Evolutionary conservation across 2,113 vertebrate genomes (phyloP).

Genomic region (Albula goreensis): DNA sequence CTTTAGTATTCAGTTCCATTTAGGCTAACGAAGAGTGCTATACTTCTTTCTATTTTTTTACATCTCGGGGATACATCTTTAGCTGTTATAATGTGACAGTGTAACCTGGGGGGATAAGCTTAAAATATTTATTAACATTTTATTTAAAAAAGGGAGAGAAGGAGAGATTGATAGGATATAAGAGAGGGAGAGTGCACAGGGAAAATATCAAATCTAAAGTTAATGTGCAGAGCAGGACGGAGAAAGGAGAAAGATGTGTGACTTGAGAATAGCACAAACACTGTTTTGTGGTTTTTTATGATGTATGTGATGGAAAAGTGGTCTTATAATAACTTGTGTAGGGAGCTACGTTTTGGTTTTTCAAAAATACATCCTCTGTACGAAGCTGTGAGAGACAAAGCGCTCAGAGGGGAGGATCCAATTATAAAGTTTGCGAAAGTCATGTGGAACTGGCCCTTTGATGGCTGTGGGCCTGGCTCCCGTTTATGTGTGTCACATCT

Average conservation of each 20-base stretch:
- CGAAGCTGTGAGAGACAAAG: not conserved
- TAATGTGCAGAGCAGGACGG: constrained; percentile 50
- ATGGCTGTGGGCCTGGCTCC: not conserved
- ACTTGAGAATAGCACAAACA: constrained; percentile 61
- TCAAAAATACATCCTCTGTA: constrained; percentile 1
- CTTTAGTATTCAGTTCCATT: constrained; percentile 38
- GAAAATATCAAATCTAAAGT: constrained; percentile 62
- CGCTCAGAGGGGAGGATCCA: constrained; percentile 10
- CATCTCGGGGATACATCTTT: constrained; percentile 31
- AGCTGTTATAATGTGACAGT: constrained; percentile 42
- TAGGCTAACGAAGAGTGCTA: constrained; percentile 30
- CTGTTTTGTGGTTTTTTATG: constrained; percentile 54
- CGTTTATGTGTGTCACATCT: constrained; percentile 24
- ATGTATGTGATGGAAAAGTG: constrained; percentile 46
- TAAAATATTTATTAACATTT: constrained; percentile 50
- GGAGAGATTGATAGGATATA: constrained; percentile 37
- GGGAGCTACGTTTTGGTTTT: constrained; percentile 26
- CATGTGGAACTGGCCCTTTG: not conserved
- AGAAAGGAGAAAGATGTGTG: constrained; percentile 54
- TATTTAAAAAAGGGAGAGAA: constrained; percentile 36
- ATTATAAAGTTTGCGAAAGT: not conserved
- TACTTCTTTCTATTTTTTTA: constrained; percentile 22
- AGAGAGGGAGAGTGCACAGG: constrained; percentile 45
- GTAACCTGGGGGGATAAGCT: constrained; percentile 39
- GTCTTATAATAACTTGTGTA: constrained; percentile 45